These are phyloP conservation scores for Hylyphantes graminicola DNA, from an alignment of 1,140 invertebrate genomes.

Conservation along the genomic window DNA sequence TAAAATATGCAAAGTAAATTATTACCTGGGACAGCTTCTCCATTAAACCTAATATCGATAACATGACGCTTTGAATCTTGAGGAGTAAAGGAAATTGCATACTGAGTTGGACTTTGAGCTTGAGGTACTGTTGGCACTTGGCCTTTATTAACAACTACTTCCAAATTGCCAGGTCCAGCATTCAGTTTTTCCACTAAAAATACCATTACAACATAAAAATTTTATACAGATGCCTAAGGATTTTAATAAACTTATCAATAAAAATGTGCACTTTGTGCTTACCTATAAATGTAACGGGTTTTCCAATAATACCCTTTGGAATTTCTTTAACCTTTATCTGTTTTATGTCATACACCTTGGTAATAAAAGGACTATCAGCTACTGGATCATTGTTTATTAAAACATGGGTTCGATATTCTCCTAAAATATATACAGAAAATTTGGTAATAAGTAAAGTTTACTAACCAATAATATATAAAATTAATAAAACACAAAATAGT, in stretches of 20 bases:
- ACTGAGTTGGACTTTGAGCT: slow-evolving; percentile 92
- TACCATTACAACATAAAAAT: not conserved
- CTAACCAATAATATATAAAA: no score
- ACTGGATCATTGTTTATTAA: slow-evolving; percentile 79
- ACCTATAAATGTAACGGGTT: slow-evolving; percentile 95
- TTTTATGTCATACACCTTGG: slow-evolving; percentile 94
- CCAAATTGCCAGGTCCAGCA: slow-evolving; percentile 95
- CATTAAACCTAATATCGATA: slow-evolving; percentile 95
- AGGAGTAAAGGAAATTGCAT: slow-evolving; percentile 97
- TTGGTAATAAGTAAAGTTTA: not conserved
- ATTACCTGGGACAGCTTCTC: slow-evolving; percentile 90
- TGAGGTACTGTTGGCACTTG: slow-evolving; percentile 94
- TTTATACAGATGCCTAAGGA: not conserved
- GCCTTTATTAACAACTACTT: slow-evolving; percentile 96
- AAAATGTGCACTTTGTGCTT: slow-evolving; percentile 64
- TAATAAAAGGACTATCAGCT: slow-evolving; percentile 88
- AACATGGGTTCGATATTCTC: slow-evolving; percentile 90
- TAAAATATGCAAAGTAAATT: not conserved
- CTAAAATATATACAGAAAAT: slow-evolving; percentile 65
- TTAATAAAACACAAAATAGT: no score
- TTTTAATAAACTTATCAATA: not conserved
- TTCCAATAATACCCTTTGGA: slow-evolving; percentile 87
- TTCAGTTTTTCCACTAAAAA: slow-evolving; percentile 92
- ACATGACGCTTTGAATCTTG: slow-evolving; percentile 88
- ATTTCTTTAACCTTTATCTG: slow-evolving; percentile 95